A percentile compares a stretch with the other conserved stretches of the same genome.
These are phyloP conservation scores for Vesta saturnalis DNA, from an alignment of 2,888 invertebrate species.

Conservation along the genomic window DNA sequence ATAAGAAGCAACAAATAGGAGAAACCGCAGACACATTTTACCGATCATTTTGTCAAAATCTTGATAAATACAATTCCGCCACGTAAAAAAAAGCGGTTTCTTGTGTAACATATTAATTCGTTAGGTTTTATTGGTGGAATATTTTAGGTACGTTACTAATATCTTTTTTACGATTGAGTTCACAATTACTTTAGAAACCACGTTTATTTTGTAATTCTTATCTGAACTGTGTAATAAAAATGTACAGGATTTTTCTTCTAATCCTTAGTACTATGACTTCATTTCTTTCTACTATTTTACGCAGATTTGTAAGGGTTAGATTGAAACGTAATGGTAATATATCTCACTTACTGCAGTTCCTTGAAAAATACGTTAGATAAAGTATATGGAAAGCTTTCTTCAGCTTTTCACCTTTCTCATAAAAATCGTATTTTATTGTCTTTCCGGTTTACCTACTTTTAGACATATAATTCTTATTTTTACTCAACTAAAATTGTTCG, in stretches of 20 bases:
- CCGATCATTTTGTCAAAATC: not conserved
- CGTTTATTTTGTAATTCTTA: constrained; percentile 2
- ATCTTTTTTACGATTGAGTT: no score
- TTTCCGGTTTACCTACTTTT: constrained; percentile 18
- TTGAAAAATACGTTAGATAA: constrained; percentile 19
- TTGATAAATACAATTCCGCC: not conserved
- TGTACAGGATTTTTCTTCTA: not conserved
- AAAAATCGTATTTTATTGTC: constrained; percentile 30
- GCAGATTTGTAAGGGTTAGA: constrained; percentile 32
- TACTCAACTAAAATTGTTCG: constrained; percentile 7
- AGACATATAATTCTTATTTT: constrained; percentile 14
- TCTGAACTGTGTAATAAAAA: constrained; percentile 10
- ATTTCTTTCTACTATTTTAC: constrained; percentile 23
- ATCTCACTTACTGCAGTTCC: constrained; percentile 29
- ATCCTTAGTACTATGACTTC: not conserved
- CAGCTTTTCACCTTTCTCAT: constrained; percentile 33
- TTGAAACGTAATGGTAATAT: constrained; percentile 29
- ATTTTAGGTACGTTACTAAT: no score
- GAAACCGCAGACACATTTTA: constrained; percentile 21
- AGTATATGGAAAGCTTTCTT: constrained; percentile 25
- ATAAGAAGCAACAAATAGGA: constrained; percentile 29
- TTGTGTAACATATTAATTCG: not conserved
- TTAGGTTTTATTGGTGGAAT: no score
- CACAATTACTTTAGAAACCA: no score
- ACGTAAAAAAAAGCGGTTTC: not conserved